Conservation (phyloP, 2,888 invertebrate species). For the Drosophila hawaiiensis region DNA sequence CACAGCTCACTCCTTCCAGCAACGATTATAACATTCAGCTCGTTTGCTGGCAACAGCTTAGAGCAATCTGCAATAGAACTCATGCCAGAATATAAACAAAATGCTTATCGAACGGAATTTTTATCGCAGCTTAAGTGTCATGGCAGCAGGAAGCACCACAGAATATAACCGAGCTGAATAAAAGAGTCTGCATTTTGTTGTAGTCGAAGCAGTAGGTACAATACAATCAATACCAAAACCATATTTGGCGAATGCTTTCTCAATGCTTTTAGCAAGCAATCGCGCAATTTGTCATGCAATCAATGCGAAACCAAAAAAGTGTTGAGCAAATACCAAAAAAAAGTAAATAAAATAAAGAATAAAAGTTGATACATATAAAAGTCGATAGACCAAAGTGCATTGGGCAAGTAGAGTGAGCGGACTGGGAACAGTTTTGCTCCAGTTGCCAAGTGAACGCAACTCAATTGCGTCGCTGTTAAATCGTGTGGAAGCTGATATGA, state of each 20-base stretch:
- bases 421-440: constrained; percentile 10
- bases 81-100: constrained; percentile 59
- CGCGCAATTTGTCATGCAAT: constrained; percentile 71
- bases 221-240: constrained; percentile 33
- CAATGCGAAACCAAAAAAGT: constrained; percentile 73
- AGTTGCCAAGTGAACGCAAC: constrained; percentile 64
- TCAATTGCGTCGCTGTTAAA: constrained; percentile 81
- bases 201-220: constrained; percentile 17
- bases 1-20: neutral
- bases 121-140: constrained; percentile 79
- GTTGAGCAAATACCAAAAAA: constrained; percentile 47
- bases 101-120: constrained; percentile 77
- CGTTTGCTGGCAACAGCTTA: constrained; percentile 55
- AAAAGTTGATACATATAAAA: neutral
- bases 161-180: constrained; percentile 16
- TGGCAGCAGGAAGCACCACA: constrained; percentile 74
- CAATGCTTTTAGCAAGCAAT: constrained; percentile 72
- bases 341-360: neutral
- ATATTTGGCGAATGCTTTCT: constrained; percentile 44
- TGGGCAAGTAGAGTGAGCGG: constrained; percentile 4
- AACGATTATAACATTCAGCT: constrained; percentile 22
- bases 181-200: constrained; percentile 34
- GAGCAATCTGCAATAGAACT: constrained; percentile 16
- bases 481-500: constrained; percentile 85
- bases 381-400: constrained; percentile 30